Conservation (phyloP, 1,140 invertebrate genomes). For the Scaptomyza montana region DNA sequence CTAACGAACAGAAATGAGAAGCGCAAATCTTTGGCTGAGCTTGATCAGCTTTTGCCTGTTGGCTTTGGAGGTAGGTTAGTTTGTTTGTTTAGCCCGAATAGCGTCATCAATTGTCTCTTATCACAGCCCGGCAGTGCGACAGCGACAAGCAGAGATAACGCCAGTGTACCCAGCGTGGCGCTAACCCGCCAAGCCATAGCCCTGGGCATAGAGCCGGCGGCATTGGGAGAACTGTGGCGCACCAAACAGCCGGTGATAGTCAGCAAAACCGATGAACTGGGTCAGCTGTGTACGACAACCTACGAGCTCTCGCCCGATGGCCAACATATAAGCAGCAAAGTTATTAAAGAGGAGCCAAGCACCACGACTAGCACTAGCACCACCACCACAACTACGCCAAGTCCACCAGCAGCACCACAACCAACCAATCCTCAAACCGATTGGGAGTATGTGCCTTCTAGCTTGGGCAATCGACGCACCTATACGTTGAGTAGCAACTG, state of each 20-base stretch:
- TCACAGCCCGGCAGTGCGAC: conserved; percentile 21
- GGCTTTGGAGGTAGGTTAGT: conserved; percentile 54
- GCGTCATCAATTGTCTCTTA: conserved; percentile 10
- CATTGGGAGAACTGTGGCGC: conserved; percentile 49
- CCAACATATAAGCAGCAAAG: background rate
- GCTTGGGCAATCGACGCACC: background rate
- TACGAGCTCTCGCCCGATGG: conserved; percentile 45
- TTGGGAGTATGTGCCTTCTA: conserved; percentile 50
- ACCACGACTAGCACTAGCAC: background rate
- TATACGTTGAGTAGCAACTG: conserved; percentile 7
- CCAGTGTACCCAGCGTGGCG: conserved; percentile 14
- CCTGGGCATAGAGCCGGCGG: conserved; percentile 37
- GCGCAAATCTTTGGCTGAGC: conserved; percentile 26
- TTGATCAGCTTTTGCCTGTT: conserved; percentile 44
- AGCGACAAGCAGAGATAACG: background rate
- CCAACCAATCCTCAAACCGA: conserved; percentile 45
- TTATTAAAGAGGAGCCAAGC: background rate
- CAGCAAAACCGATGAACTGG: conserved; percentile 25
- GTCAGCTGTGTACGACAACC: conserved; percentile 31
- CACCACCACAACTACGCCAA: background rate
- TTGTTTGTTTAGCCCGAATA: background rate
- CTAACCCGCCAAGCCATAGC: conserved; percentile 37
- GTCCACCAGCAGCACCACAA: background rate
- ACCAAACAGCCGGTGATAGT: conserved; percentile 48
- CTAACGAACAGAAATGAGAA: conserved; percentile 31